Evolutionary conservation across 2,797 vertebrate genomes (phyloP).

Genomic region (Gobionotothen gibberifrons): DNA sequence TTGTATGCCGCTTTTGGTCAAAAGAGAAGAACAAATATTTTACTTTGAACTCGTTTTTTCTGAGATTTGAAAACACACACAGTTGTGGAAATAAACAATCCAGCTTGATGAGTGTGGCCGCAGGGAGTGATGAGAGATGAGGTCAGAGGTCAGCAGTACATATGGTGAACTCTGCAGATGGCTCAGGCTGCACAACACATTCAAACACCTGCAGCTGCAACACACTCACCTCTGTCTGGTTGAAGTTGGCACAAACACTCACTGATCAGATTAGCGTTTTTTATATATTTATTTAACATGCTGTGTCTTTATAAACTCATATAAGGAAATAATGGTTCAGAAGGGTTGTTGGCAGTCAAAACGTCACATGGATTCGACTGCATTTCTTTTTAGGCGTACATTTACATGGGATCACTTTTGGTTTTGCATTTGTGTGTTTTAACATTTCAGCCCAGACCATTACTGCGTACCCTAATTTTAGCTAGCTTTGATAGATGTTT

Average conservation of each 20-base stretch:
- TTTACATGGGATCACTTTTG: not conserved
- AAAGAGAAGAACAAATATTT: conserved; percentile 19
- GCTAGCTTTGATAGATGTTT: no score
- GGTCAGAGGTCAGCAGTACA: conserved; percentile 67
- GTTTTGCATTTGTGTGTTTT: not conserved
- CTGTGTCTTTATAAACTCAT: not conserved
- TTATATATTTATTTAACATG: not conserved
- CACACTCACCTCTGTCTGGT: conserved; percentile 61
- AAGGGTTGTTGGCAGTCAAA: not conserved
- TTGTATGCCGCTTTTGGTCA: conserved; percentile 14
- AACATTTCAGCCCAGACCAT: not conserved
- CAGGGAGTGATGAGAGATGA: conserved; percentile 59
- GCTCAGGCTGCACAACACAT: conserved; percentile 61
- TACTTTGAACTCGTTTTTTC: conserved; percentile 32
- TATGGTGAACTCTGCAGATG: conserved; percentile 51
- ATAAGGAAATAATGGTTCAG: not conserved
- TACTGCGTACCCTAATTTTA: no score
- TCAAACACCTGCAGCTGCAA: conserved; percentile 72
- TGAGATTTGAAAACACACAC: conserved; percentile 18
- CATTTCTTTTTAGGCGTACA: not conserved
- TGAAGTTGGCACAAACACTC: conserved; percentile 32
- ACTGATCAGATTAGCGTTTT: conserved; percentile 23
- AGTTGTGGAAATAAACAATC: not conserved
- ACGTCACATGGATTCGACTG: not conserved
- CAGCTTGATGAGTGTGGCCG: conserved; percentile 39